Evolutionary conservation across 1,140 invertebrate species (phyloP).

Genomic region (Euura lappo): DNA sequence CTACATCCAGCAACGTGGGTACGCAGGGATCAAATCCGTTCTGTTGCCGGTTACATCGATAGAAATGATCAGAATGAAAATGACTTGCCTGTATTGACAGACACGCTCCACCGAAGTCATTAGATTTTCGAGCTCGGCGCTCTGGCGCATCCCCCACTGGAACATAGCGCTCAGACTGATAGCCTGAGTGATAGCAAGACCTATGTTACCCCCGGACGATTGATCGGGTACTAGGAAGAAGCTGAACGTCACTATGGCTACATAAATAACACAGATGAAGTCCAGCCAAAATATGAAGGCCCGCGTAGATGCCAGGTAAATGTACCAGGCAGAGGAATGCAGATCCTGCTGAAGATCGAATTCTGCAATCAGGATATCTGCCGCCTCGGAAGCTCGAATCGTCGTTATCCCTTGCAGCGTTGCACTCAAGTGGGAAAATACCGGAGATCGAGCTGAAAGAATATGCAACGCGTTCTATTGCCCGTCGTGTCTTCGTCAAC

Average conservation of each 20-base stretch:
- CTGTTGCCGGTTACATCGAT: slow-evolving; percentile 21
- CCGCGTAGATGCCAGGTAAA: slow-evolving; percentile 70
- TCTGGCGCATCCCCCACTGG: slow-evolving; percentile 83
- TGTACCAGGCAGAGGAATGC: slow-evolving; percentile 63
- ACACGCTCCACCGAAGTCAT: slow-evolving; percentile 84
- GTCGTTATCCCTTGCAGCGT: slow-evolving; percentile 72
- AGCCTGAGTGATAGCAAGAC: slow-evolving; percentile 80
- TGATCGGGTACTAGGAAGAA: slow-evolving; percentile 62
- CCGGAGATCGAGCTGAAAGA: slow-evolving; percentile 72
- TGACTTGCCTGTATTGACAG: slow-evolving; percentile 75
- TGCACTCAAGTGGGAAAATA: slow-evolving; percentile 76
- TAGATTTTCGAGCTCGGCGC: slow-evolving; percentile 73
- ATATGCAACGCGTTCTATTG: no score
- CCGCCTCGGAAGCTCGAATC: slow-evolving; percentile 67
- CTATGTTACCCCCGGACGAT: slow-evolving; percentile 73
- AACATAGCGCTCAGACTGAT: slow-evolving; percentile 80
- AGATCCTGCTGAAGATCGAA: slow-evolving; percentile 60
- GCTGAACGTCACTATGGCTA: slow-evolving; percentile 64
- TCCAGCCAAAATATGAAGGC: slow-evolving; percentile 78
- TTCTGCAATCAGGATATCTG: slow-evolving; percentile 64
- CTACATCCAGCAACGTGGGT: no score
- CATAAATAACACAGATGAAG: slow-evolving; percentile 68
- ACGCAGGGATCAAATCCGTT: no score
- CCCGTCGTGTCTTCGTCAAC: no score
- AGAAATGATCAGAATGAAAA: slow-evolving; percentile 60